Conservation (phyloP, 2,797 vertebrate genomes). For the Spinus pinus region DNA sequence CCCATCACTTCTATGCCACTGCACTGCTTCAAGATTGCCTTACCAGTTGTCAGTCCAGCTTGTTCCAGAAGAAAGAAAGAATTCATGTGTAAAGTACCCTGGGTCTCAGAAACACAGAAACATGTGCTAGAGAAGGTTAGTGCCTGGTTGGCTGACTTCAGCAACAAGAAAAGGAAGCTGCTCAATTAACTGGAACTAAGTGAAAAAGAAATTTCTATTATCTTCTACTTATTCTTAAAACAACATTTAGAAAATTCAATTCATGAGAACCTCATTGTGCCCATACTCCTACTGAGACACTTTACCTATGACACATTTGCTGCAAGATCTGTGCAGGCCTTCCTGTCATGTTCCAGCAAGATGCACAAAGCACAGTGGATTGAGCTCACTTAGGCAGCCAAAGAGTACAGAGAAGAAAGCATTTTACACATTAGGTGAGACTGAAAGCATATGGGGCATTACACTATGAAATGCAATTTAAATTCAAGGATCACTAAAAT, state of each 20-base stretch:
- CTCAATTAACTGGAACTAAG: constrained; percentile 15
- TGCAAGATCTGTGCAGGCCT: not conserved
- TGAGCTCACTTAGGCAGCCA: not conserved
- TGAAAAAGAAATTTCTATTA: not conserved
- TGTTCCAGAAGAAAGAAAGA: constrained; percentile 42
- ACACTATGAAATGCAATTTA: not conserved
- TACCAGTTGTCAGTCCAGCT: constrained; percentile 49
- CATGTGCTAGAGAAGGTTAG: constrained; percentile 34
- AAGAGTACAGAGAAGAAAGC: not conserved
- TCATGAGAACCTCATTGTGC: not conserved
- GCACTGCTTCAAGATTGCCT: constrained; percentile 4
- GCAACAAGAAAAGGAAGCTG: constrained; percentile 6
- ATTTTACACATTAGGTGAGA: not conserved
- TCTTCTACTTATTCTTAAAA: constrained; percentile 6
- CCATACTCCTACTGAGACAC: not conserved
- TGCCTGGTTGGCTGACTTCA: constrained; percentile 33
- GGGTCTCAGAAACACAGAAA: constrained; percentile 39
- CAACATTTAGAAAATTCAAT: not conserved
- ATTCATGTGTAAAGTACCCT: constrained; percentile 52
- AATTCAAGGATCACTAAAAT: not conserved
- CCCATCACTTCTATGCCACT: not conserved
- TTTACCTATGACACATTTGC: not conserved
- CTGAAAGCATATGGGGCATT: not conserved
- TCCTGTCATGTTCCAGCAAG: not conserved
- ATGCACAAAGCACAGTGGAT: accelerated